phyloP scores from a whole-genome alignment of 2,888 invertebrate species.

The Cosmia trapezina region DNA sequence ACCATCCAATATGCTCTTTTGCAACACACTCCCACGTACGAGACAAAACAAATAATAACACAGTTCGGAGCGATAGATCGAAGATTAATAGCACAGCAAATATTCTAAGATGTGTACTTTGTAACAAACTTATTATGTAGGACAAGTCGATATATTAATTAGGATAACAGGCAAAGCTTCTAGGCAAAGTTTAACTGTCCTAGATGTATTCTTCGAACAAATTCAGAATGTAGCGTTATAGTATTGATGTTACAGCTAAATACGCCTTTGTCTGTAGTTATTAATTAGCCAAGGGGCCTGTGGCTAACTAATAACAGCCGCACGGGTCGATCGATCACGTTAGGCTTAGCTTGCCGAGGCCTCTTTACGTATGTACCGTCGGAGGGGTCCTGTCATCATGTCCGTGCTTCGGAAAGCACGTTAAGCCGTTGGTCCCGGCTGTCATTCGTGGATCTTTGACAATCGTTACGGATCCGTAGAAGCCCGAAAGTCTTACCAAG shows the following conservation, averaged over 20 bases:
- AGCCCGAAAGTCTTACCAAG: too few relatives aligned
- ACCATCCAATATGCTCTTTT: constrained; percentile 3
- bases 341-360: too few relatives aligned
- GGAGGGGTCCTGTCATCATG: too few relatives aligned
- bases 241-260: constrained; percentile 1
- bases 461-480: too few relatives aligned
- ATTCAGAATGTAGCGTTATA: background rate
- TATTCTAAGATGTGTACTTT: constrained; percentile 16
- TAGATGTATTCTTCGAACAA: background rate
- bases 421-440: too few relatives aligned
- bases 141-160: constrained; percentile 16
- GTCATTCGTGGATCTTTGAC: too few relatives aligned
- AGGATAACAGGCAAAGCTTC: constrained; percentile 2
- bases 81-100: constrained; percentile 13
- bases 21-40: background rate
- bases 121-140: constrained; percentile 11
- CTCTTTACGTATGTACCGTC: too few relatives aligned
- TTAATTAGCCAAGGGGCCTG: too few relatives aligned
- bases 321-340: too few relatives aligned
- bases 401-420: too few relatives aligned
- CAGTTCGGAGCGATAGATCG: background rate
- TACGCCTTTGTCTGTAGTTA: background rate
- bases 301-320: too few relatives aligned
- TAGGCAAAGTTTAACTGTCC: background rate
- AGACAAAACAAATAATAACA: constrained; percentile 31